Evolutionary conservation across 2,113 vertebrate genomes (phyloP).

Genomic region (Opisthocomus hoazin): DNA sequence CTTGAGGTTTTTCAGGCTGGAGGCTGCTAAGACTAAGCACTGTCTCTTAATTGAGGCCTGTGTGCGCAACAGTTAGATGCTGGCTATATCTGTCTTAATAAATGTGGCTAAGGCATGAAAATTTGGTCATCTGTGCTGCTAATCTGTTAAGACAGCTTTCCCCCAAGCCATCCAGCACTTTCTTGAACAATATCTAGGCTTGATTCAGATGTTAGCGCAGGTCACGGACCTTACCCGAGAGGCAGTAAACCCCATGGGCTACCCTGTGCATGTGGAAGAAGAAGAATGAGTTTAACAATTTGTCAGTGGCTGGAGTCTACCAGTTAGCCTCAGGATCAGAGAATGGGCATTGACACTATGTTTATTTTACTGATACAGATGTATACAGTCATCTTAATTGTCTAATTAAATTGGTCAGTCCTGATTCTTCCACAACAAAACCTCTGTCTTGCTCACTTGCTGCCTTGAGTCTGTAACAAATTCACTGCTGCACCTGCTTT

Average conservation of each 20-base stretch:
- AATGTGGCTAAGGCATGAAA: neutral
- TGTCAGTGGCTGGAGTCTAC: neutral
- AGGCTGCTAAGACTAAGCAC: neutral
- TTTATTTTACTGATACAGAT: neutral
- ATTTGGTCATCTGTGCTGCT: neutral
- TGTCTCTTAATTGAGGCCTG: neutral
- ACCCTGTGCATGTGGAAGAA: neutral
- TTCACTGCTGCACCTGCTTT: neutral
- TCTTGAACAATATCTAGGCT: neutral
- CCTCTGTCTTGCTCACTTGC: neutral
- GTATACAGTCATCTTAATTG: neutral
- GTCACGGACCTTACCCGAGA: neutral
- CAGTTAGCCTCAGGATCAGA: neutral
- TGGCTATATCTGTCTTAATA: neutral
- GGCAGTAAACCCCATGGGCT: neutral
- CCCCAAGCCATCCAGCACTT: neutral
- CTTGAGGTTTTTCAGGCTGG: neutral
- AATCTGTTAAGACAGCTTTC: neutral
- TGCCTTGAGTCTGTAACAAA: neutral
- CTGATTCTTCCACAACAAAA: neutral
- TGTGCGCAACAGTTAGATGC: neutral
- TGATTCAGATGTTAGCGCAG: neutral
- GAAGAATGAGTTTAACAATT: neutral
- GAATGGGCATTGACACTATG: neutral
- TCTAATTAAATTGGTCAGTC: neutral